A percentile compares a stretch with the other conserved stretches of the same genome.
Conservation (phyloP, 2,797 vertebrate species). For the Synaphobranchus kaupii region DNA sequence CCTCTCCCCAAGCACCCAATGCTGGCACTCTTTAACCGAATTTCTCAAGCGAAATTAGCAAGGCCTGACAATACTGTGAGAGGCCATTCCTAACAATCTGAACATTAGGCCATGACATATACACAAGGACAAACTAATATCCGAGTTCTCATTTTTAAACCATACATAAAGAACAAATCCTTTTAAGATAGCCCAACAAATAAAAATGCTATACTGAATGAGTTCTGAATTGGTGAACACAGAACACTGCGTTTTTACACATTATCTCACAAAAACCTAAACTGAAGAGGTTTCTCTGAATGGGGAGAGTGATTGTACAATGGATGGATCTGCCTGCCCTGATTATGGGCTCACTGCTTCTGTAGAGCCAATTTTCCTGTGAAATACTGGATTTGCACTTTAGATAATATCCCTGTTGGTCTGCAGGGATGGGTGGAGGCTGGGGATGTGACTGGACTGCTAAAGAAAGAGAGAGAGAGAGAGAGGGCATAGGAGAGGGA, state of each 20-base stretch:
- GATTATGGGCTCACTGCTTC: neutral
- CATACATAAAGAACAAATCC: neutral
- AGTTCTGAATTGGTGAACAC: neutral
- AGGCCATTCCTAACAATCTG: neutral
- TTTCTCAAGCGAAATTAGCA: slow-evolving; percentile 20
- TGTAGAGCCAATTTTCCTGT: slow-evolving; percentile 20
- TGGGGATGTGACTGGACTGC: slow-evolving; percentile 17
- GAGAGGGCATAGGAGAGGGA: neutral
- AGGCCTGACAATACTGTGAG: slow-evolving; percentile 16
- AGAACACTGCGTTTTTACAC: neutral
- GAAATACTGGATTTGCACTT: slow-evolving; percentile 24
- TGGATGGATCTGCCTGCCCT: neutral
- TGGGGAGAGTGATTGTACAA: neutral
- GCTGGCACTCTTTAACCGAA: slow-evolving; percentile 8
- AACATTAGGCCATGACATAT: neutral
- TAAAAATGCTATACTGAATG: neutral
- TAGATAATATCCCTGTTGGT: slow-evolving; percentile 17
- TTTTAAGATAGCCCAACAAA: neutral
- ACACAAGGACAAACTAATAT: neutral
- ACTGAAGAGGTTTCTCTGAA: slow-evolving; percentile 4
- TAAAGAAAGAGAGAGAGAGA: slow-evolving; percentile 27
- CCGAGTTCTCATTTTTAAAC: neutral
- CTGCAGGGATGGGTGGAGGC: neutral
- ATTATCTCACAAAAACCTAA: neutral
- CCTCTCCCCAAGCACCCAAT: neutral